These are phyloP conservation scores for Acipenser transmontanus DNA, from an alignment of 2,797 vertebrate species.

Conservation along the genomic window DNA sequence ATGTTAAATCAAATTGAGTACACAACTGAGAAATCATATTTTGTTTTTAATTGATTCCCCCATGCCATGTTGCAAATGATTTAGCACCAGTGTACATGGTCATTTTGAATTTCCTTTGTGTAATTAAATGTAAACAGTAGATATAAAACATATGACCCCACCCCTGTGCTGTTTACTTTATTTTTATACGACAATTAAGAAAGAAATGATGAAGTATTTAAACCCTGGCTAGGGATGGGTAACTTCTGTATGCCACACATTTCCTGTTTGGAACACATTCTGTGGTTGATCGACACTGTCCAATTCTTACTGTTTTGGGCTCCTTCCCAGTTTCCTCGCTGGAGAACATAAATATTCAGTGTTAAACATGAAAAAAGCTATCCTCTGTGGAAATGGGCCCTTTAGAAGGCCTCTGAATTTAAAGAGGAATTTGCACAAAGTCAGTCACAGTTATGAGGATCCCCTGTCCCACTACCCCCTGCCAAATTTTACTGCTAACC, in stretches of 20 bases:
- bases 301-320: conserved; percentile 36
- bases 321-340: conserved; percentile 27
- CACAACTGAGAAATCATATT: no score
- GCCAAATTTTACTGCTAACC: neutral
- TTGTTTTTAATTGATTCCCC: no score
- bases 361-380: conserved; percentile 28
- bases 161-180: conserved; percentile 35
- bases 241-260: conserved; percentile 26
- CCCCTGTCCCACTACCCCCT: neutral
- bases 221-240: conserved; percentile 28
- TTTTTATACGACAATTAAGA: conserved; percentile 26
- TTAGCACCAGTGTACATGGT: conserved; percentile 29
- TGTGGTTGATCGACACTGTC: conserved; percentile 22
- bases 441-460: conserved; percentile 7
- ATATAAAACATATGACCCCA: conserved; percentile 26
- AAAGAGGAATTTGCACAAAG: conserved; percentile 1
- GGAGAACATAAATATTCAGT: conserved; percentile 36
- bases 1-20: no score
- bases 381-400: conserved; percentile 8
- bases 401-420: conserved; percentile 6
- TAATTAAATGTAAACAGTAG: conserved; percentile 31
- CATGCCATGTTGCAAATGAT: no score
- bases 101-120: conserved; percentile 28
- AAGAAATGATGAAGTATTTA: conserved; percentile 36
- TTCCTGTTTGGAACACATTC: conserved; percentile 25